phyloP scores from a whole-genome alignment of 2,113 vertebrate genomes.

The Datnioides undecimradiatus region DNA sequence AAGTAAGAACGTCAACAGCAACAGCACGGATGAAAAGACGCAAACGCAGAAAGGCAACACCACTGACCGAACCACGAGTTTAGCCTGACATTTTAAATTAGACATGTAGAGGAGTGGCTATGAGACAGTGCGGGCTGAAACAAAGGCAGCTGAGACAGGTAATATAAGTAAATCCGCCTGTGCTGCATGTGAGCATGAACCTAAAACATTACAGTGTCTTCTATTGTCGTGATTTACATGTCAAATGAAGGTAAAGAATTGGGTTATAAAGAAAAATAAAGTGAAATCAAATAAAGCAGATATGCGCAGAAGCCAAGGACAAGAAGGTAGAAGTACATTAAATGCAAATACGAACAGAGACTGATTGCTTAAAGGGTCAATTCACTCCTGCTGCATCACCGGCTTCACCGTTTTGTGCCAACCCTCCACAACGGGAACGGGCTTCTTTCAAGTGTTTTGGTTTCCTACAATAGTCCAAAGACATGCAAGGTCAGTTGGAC shows the following conservation, averaged over 20 bases:
- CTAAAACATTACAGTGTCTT: not conserved
- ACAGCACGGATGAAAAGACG: not conserved
- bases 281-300: not conserved
- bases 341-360: not conserved
- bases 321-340: not conserved
- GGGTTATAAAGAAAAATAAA: not conserved
- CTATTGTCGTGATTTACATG: not conserved
- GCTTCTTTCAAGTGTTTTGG: too few relatives aligned
- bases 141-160: not conserved
- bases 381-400: too few relatives aligned
- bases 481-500: too few relatives aligned
- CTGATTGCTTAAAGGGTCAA: not conserved
- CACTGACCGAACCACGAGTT: not conserved
- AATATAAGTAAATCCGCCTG: not conserved
- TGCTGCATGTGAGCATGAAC: not conserved
- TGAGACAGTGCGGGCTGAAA: not conserved
- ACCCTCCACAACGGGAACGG: not conserved
- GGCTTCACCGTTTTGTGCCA: not conserved
- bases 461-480: too few relatives aligned
- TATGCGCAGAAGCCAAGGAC: not conserved
- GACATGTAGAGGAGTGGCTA: too few relatives aligned
- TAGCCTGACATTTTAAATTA: not conserved
- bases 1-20: slow-evolving; percentile 5
- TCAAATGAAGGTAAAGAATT: not conserved
- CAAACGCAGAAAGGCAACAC: not conserved